Conservation (phyloP, 2,113 vertebrate genomes). For the Panurus biarmicus region DNA sequence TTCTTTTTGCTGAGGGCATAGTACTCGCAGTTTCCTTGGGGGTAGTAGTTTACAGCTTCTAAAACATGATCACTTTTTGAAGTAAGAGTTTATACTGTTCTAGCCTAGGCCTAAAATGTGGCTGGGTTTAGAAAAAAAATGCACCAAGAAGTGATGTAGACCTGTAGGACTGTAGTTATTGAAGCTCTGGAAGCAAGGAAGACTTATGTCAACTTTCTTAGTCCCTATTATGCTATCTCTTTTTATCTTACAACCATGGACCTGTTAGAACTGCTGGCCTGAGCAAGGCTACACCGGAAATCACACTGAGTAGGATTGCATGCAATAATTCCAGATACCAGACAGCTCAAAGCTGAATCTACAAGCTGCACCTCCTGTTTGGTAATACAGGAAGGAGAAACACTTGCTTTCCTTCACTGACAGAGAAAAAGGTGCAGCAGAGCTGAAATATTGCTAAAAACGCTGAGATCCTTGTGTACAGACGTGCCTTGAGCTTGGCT, state of each 20-base stretch:
- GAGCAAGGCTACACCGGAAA: neutral
- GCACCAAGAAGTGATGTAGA: neutral
- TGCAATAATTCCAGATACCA: neutral
- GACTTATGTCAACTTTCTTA: neutral
- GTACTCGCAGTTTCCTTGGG: neutral
- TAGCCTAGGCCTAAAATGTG: neutral
- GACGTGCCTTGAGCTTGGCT: neutral
- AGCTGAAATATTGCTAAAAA: neutral
- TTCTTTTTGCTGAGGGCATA: neutral
- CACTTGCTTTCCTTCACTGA: neutral
- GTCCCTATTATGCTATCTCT: neutral
- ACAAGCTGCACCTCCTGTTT: neutral
- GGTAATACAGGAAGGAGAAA: neutral
- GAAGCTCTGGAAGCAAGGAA: neutral
- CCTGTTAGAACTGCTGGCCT: neutral
- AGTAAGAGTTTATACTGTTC: neutral
- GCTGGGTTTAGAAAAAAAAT: neutral
- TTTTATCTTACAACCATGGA: neutral
- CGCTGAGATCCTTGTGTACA: rapidly evolving
- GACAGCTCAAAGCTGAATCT: neutral
- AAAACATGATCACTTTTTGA: neutral
- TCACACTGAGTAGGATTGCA: no score
- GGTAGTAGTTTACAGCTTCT: neutral
- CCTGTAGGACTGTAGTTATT: neutral
- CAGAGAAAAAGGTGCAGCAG: neutral